Evolutionary conservation across 2,888 invertebrate genomes (phyloP).

Genomic region (Sphinx pinastri): DNA sequence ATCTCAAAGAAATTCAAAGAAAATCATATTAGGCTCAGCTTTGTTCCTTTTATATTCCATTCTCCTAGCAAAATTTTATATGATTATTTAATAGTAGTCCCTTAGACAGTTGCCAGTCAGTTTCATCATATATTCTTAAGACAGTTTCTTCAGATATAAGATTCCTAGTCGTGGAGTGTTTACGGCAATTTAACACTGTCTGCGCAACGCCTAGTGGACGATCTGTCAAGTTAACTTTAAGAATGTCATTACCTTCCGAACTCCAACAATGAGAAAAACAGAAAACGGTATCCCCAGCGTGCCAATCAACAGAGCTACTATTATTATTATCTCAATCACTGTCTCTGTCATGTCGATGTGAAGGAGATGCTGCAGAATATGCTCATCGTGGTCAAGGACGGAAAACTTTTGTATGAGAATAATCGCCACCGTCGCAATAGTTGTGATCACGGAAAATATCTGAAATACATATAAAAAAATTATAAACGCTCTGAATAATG

Average conservation of each 20-base stretch:
- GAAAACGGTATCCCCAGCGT: constrained; percentile 2
- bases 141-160: too few relatives aligned
- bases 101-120: too few relatives aligned
- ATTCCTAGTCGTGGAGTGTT: too few relatives aligned
- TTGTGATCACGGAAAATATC: neutral
- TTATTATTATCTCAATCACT: neutral
- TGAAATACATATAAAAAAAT: neutral
- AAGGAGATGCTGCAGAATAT: neutral
- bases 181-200: too few relatives aligned
- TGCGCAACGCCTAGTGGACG: too few relatives aligned
- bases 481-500: too few relatives aligned
- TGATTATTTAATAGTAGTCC: too few relatives aligned
- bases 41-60: too few relatives aligned
- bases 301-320: neutral
- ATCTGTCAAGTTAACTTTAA: neutral
- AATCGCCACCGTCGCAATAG: neutral
- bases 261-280: constrained; percentile 9
- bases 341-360: neutral
- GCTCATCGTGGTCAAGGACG: neutral
- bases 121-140: too few relatives aligned
- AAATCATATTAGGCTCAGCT: too few relatives aligned
- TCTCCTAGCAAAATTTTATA: too few relatives aligned
- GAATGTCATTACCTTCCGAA: constrained; percentile 1
- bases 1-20: too few relatives aligned
- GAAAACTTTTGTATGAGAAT: neutral